Evolutionary conservation across 2,797 vertebrate species (phyloP).

Genomic region (Taenioides sp.): DNA sequence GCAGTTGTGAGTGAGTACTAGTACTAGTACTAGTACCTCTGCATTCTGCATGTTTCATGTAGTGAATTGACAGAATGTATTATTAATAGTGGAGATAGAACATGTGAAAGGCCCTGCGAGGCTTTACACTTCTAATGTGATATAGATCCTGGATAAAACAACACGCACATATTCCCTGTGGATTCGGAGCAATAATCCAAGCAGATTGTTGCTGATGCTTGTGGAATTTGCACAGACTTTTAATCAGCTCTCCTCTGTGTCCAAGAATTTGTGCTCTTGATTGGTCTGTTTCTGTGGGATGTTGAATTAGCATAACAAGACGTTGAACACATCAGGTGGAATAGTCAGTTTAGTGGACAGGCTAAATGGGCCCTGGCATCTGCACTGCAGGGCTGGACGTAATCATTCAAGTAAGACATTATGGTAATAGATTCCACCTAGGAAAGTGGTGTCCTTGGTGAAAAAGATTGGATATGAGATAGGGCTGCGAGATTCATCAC

Average conservation of each 20-base stretch:
- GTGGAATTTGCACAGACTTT: not conserved
- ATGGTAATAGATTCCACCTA: slow-evolving; percentile 47
- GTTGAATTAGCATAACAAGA: slow-evolving; percentile 46
- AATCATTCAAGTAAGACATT: slow-evolving; percentile 39
- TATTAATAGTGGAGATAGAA: not conserved
- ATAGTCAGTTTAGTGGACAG: slow-evolving; percentile 36
- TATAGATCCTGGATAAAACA: not conserved
- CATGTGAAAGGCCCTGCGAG: not conserved
- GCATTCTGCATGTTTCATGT: not conserved
- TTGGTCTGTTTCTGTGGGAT: slow-evolving; percentile 13
- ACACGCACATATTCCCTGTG: not conserved
- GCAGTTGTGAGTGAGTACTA: not conserved
- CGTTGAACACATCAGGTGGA: slow-evolving; percentile 29
- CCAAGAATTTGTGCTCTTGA: slow-evolving; percentile 15
- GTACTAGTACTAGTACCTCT: no score
- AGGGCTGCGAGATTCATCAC: not conserved
- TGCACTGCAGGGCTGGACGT: slow-evolving; percentile 15
- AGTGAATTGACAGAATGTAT: not conserved
- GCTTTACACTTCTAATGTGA: slow-evolving; percentile 9
- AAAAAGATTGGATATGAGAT: slow-evolving; percentile 14
- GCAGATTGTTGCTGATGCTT: not conserved
- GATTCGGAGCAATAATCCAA: slow-evolving; percentile 2
- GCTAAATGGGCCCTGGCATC: slow-evolving; percentile 32
- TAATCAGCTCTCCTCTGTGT: not conserved
- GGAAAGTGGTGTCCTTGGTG: slow-evolving; percentile 44